Evolutionary conservation across 2,113 vertebrate genomes (phyloP).

Genomic region (Loxodonta africana): DNA sequence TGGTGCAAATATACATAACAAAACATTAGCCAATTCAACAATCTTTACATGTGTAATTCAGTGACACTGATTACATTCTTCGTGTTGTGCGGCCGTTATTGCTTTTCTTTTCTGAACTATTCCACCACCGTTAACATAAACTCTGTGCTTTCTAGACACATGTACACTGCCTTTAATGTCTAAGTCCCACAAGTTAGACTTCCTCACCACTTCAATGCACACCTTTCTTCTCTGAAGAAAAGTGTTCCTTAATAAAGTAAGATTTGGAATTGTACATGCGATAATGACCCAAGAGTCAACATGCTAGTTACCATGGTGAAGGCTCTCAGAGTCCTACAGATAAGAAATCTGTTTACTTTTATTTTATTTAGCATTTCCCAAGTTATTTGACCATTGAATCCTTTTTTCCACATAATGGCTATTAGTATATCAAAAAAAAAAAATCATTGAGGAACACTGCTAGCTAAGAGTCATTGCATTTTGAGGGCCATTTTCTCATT

Average conservation of each 20-base stretch:
- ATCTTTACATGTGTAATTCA: too few relatives aligned
- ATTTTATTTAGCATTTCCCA: background rate
- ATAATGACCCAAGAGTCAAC: background rate
- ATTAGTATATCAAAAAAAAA: background rate
- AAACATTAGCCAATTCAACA: too few relatives aligned
- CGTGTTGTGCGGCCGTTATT: too few relatives aligned
- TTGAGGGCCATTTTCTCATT: background rate
- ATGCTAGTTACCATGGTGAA: background rate
- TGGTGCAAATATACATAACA: too few relatives aligned
- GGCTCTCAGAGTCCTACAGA: background rate
- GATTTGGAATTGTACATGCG: background rate
- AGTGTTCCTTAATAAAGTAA: background rate
- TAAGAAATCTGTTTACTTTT: slow-evolving; percentile 52
- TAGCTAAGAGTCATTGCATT: slow-evolving; percentile 51
- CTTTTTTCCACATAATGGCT: background rate
- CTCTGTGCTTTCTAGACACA: too few relatives aligned
- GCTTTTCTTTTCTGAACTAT: too few relatives aligned
- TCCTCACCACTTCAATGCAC: background rate
- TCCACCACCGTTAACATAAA: too few relatives aligned
- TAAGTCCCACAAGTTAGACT: background rate
- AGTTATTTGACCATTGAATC: background rate
- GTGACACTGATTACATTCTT: too few relatives aligned
- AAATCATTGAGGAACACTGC: background rate
- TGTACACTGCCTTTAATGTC: background rate
- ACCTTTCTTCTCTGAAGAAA: background rate